Base-by-base conservation (phyloP, 2,113 vertebrate species). In the Chaetops frenatus region DNA sequence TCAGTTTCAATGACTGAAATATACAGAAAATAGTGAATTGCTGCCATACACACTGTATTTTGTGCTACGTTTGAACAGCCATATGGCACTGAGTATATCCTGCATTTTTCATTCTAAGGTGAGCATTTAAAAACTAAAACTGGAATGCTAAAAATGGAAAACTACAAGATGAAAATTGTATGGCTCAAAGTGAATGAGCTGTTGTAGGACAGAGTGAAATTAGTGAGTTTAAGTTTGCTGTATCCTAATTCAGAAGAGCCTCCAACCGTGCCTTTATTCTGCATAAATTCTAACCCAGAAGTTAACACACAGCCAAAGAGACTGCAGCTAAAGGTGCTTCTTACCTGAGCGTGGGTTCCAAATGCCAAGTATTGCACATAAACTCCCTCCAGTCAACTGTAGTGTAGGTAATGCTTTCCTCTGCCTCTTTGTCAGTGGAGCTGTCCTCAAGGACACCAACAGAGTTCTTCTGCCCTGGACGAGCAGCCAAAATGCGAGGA, bases 371-470 rank as follows among this genome's bases (percentile, higher is more conserved):
- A 98, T 99, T 99, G 96, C 99, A 99, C 97, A 99, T 98, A 86
- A 99, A 99, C 95, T 99, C 99, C 96, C 99, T 98, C 99, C 99
- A 99, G 97, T 99, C 99, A 8, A 99, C 99, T 25, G 99, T 99
- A 81, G 99, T 98, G 81, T 99, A 99, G 90, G 98, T 98, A 92
- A 99, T 98, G 95, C 98, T 92, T 10, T 99, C 99, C 77, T 99
- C 99, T 79, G 98, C 98, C 67, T 98, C 98, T 95, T 97, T 98
- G 40, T 98, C 98, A 83, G 97, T n/a, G 33, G 98, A 97, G 86
- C 95, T 96, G 6, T 99, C 98, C 16, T 99, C 98, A 61, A 98
- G 98, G 77, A 98, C 96, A 79, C 98, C 98, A 10, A 98, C 97
- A 1, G 99, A 98, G 94, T 98, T 99, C 93, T 99, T 99, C 97